Evolutionary conservation across 1,140 invertebrate genomes (phyloP), one percentile per base, ranked within the genome.

Genomic region (Tetraneura akinire): DNA sequence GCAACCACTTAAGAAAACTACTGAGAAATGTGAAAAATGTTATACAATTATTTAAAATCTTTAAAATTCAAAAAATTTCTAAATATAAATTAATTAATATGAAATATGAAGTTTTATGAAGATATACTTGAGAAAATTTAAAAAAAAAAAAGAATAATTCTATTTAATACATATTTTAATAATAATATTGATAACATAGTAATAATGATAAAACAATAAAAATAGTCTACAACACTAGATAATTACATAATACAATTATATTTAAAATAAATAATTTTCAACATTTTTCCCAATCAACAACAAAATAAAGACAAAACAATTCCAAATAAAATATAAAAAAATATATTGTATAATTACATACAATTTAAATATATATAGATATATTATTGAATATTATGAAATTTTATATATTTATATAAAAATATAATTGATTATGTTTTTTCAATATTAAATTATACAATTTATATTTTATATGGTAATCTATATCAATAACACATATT

Each of bases 251-350:
- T 21, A 14, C 26, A 71, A 71, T 49, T 51, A 18, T 29, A n/a
- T n/a, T 55, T 32, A 55, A 47, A 62, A 60, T 18, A 18, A 78
- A 23, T 16, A 78, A 62, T 78, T 37, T 57, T 23, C 13, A 29
- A 53, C 32, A 29, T 60, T 45, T 47, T 37, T 29, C 32, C 55
- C 8, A 78, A 5, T 60, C 32, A 62, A 45, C 16, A 78, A 62
- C 26, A 78, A 26, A 60, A 78, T 45, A 78, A 60, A 37, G 45
- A 78, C 23, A 9, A 62, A 62, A 60, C 9, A 37, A 0, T 23
- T 42, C 26, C 60, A 78, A 62, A 78, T 53, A 57, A 73, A 73
- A n/a, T 68, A 68, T 45, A 45, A 45, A 68, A n/a, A n/a, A n/a
- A n/a, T n/a, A 68, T 45, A 68, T 4, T n/a, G n/a, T n/a, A n/a